Base-by-base conservation (phyloP, 2,113 vertebrate genomes). In the Microcebus ravelobensis region DNA sequence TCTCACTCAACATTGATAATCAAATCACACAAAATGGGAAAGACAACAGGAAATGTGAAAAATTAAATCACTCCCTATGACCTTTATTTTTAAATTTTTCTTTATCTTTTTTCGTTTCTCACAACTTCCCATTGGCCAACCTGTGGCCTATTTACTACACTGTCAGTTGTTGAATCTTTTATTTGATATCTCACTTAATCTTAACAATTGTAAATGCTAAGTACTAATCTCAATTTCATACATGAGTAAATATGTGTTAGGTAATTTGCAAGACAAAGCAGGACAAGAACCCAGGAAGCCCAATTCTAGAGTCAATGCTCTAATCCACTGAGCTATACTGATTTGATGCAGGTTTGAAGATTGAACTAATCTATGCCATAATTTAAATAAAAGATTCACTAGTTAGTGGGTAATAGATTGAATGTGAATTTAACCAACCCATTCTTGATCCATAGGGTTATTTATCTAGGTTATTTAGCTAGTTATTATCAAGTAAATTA, bases 201-300 rank as follows among this genome's bases (percentile, higher is more conserved):
- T 15, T 77, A 87, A 95, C 23, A 94, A 88, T 77, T 91, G 23
- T 89, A 90, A 85, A 89, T 50, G 39, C 14, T 90, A 91, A 90
- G 89, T 87, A 59, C 6, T 77, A 50, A 71, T 61, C 27, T 74
- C 63, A 15, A 81, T 27, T 61, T 87, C 57, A 71, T 1, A 86
- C 34, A 79, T 61, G n/a, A 96, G 63, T 61, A 89, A 87, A 76
- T 7, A 52, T n/a, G 6, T 70, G 42, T 42, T 9, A 68, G 31
- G 13, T 52, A 92, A 91, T 13, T 48, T 93, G 20, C 4, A 86
- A 86, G 52, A 91, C 74, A 91, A 74, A 84, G 59, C 6, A 82
- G 13, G 36, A 73, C 31, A 95, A 71, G 57, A 90, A 63, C 14
- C 20, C 42, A 36, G 36, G 55, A 12, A 77, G 13, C 17, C 21